Percentiles rank a stretch among this genome's conserved stretches.
Evolutionary conservation across 2,113 vertebrate species (phyloP).

Genomic region (Rissa tridactyla): DNA sequence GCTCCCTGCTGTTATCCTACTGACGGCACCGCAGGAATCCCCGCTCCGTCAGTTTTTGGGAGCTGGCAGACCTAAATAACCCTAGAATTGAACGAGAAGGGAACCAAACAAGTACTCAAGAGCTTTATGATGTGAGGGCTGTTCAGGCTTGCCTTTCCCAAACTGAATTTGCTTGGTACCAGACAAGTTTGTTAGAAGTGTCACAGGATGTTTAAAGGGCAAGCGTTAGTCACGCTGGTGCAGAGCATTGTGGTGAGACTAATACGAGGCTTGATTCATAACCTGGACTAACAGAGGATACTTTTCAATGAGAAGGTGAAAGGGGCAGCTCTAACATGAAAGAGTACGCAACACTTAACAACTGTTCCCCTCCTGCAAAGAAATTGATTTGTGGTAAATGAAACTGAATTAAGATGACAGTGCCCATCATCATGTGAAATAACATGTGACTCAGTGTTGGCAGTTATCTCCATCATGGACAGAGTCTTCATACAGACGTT

Average conservation of each 20-base stretch:
- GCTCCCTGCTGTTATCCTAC: background rate
- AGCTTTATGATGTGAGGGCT: background rate
- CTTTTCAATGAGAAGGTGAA: constrained; percentile 17
- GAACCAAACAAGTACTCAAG: background rate
- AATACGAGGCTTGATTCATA: background rate
- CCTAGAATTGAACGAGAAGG: background rate
- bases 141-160: background rate
- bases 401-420: background rate
- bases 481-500: background rate
- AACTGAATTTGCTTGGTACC: background rate
- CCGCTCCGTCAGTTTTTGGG: background rate
- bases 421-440: background rate
- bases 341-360: background rate
- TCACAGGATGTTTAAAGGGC: constrained; percentile 34
- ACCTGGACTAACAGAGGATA: background rate
- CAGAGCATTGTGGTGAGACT: background rate
- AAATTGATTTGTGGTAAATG: background rate
- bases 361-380: background rate
- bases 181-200: background rate
- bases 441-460: background rate
- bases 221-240: constrained; percentile 10
- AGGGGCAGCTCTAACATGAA: background rate
- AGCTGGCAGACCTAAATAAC: background rate
- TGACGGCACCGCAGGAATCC: background rate
- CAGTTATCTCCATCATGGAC: background rate